Conservation (phyloP, 2,113 vertebrate species). For the Tychaedon coryphoeus region DNA sequence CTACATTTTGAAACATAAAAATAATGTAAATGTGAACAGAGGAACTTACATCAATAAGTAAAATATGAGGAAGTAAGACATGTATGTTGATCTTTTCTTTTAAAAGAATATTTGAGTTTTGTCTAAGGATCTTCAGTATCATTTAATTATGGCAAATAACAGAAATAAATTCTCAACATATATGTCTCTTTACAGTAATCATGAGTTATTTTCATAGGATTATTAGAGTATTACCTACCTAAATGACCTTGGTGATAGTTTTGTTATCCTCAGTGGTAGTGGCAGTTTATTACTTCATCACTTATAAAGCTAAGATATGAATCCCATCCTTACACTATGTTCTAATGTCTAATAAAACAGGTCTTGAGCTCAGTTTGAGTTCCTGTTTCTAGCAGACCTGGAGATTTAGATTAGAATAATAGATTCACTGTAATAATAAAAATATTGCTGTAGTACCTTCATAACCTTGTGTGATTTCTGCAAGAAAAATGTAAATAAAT, state of each 20-base stretch:
- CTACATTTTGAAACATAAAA: not conserved
- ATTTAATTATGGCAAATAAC: not conserved
- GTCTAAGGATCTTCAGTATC: not conserved
- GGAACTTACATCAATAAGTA: not conserved
- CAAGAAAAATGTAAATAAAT: not conserved
- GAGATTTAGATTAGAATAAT: not conserved
- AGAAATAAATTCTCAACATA: not conserved
- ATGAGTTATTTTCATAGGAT: not conserved
- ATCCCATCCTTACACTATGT: not conserved
- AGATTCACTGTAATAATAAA: not conserved
- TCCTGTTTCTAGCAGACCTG: not conserved
- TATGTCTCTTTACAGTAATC: not conserved
- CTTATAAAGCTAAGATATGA: not conserved
- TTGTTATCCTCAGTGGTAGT: not conserved
- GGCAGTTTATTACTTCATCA: not conserved
- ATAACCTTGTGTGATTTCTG: not conserved
- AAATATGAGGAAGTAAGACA: not conserved
- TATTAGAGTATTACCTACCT: not conserved
- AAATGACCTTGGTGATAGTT: not conserved
- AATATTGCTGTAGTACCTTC: not conserved
- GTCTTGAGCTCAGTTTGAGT: not conserved
- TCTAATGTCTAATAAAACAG: not conserved
- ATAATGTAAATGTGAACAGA: not conserved
- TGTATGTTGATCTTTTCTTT: not conserved
- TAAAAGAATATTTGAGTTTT: rapidly evolving